These are phyloP conservation scores for Alsophila aescularia DNA, from an alignment of 2,888 invertebrate genomes.

Conservation along the genomic window DNA sequence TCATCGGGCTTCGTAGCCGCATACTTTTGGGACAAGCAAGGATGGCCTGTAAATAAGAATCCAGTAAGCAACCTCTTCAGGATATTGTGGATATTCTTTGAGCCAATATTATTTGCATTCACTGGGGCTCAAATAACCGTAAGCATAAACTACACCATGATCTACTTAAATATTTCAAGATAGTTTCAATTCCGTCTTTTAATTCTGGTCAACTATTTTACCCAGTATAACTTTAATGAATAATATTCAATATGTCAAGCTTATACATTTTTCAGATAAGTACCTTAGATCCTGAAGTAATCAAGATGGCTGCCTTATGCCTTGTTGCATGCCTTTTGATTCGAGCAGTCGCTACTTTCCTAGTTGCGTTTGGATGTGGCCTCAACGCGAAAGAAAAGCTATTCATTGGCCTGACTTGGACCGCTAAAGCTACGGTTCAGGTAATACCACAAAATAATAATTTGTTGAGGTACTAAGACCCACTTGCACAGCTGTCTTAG, in stretches of 20 bases:
- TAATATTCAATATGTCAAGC: background rate
- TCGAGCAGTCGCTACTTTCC: conserved; percentile 84
- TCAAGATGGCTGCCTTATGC: conserved; percentile 87
- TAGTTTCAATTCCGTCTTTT: too few relatives aligned
- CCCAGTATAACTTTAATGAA: too few relatives aligned
- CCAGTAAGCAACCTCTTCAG: conserved; percentile 90
- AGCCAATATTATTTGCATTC: conserved; percentile 94
- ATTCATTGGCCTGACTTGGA: conserved; percentile 92
- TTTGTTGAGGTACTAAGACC: too few relatives aligned
- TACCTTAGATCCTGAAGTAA: conserved; percentile 85
- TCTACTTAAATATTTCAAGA: background rate
- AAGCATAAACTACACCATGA: conserved; percentile 25
- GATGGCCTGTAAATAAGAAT: conserved; percentile 90
- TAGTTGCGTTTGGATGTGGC: conserved; percentile 87
- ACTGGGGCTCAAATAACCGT: conserved; percentile 94
- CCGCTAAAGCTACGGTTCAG: conserved; percentile 96
- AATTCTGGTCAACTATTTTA: too few relatives aligned
- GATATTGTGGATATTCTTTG: conserved; percentile 94
- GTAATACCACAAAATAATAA: conserved; percentile 72
- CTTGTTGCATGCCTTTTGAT: conserved; percentile 85
- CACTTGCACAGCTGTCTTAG: too few relatives aligned
- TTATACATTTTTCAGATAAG: conserved; percentile 60
- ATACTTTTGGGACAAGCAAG: conserved; percentile 88
- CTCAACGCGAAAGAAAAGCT: conserved; percentile 92
- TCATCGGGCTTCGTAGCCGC: conserved; percentile 89